Percentiles rank a stretch among this genome's conserved stretches.
phyloP scores from a whole-genome alignment of 2,888 invertebrate species.

The Coleophora deauratella region DNA sequence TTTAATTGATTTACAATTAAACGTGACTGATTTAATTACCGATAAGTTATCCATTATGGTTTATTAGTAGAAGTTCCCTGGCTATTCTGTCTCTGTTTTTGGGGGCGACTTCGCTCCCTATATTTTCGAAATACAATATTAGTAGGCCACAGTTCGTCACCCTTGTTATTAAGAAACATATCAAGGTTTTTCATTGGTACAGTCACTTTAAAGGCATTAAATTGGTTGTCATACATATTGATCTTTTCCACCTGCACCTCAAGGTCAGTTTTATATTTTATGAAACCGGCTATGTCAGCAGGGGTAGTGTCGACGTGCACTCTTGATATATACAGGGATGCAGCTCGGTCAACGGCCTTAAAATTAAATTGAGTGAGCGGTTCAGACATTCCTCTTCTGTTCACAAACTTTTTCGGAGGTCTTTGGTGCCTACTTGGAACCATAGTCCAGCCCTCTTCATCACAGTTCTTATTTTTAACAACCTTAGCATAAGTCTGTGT shows the following conservation, averaged over 20 bases:
- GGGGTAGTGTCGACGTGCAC: not conserved
- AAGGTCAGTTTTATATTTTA: not conserved
- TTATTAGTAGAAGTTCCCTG: not conserved
- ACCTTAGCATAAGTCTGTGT: not conserved
- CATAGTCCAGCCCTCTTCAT: not conserved
- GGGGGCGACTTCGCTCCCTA: not conserved
- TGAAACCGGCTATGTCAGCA: not conserved
- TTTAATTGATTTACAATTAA: not conserved
- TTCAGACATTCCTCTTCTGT: not conserved
- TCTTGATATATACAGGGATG: not conserved
- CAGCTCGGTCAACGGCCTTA: not conserved
- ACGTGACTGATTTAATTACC: not conserved
- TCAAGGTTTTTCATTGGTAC: not conserved
- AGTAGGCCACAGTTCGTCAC: not conserved
- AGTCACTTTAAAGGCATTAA: not conserved
- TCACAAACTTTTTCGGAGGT: not conserved
- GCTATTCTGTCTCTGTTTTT: not conserved
- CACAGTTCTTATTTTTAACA: too few relatives aligned
- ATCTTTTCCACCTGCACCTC: not conserved
- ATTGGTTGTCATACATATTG: not conserved
- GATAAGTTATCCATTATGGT: not conserved
- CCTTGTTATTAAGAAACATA: not conserved
- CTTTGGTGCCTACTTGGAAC: not conserved
- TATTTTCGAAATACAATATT: not conserved
- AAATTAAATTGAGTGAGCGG: not conserved